Evolutionary conservation across 2,888 invertebrate species (phyloP), one percentile per base, ranked within the genome.

Genomic region (Smittia sp.): DNA sequence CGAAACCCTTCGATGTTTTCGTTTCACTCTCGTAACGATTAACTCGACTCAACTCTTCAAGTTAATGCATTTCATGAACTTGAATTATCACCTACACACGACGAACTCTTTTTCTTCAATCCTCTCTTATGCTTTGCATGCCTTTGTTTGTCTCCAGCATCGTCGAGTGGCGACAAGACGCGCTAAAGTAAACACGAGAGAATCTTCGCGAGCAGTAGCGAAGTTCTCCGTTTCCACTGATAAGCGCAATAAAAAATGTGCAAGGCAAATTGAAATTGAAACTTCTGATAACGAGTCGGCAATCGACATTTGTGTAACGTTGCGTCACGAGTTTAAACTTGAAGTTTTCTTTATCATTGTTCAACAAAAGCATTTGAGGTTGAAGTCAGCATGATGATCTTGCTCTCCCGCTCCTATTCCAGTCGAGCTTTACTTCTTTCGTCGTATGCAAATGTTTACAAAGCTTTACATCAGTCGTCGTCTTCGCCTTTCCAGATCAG

Each of bases 11-110:
- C 15, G 15, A n/a, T 38, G 11, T 46, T 46, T 46, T 46, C 58
- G 58, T 20, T 58, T 22, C 20, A 58, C 58, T 20, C 22, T 58
- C 6, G n/a, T 6, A 22, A 13, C 22, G 58, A 58, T 58, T 58
- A 58, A 58, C 20, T 58, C 58, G 22, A 22, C 58, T 18, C 58
- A 22, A 22, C 18, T 46, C 15, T 46, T 46, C 46, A 46, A 46
- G 46, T 58, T 20, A 58, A 22, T 58, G 58, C 58, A 58, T 58
- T 58, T 58, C 58, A 69, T 72, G 72, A 72, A 62, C 72, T 72
- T 72, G 72, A 72, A 72, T 62, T 62, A 72, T 72, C 72, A 72
- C 72, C 72, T 72, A 72, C 72, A 72, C 62, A 72, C 52, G 13
- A 39, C 7, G 20, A 27, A 32, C 65, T 9, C 7, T 67, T 65